Base-by-base conservation (phyloP, 1,140 invertebrate genomes). In the Neodiprion lecontei region DNA sequence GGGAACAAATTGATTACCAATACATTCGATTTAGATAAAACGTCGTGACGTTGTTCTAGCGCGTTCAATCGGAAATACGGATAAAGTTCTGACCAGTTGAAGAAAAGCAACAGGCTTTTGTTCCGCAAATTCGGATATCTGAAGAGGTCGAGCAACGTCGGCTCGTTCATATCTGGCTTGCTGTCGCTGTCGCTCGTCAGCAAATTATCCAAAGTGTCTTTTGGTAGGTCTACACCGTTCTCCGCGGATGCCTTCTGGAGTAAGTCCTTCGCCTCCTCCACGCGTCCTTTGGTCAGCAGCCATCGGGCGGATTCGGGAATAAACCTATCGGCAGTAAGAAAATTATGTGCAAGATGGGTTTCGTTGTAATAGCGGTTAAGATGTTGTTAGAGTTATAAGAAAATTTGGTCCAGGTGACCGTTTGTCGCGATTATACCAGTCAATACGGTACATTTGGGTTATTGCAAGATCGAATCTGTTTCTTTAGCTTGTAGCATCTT, bases 281-380 rank as follows among this genome's bases (percentile, higher is more conserved):
- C 87, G 48, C 92, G 90, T n/a, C 93, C 93, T 84, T 95, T 94
- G 3, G 93, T 92, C 28, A 96, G 83, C 14, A 96, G 84, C 95
- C 95, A 96, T 76, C 95, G 90, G 1, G 93, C 92, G 7, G 95
- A 96, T 85, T 96, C 95, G 3, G 95, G 95, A 82, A 96, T 93
- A 77, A 96, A 93, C 91, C 91, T 92, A 21, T 1, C 11, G 53
- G 14, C 48, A 28, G 73, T 74, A 74, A 72, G 69, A 72, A 70
- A 75, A 74, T 48, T 40, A 40, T 40, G 28, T 2, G 28, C 5
- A 40, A 40, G 28, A 40, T 66, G 14, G 14, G 65, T 14, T 3
- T 14, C 65, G 14, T 1, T 21, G 4, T 7, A 66, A n/a, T 66
- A 40, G 28, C 28, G 48, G 50, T 72, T 65, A 65, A 69, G 69